Percentiles rank a stretch among this genome's conserved stretches.
Evolutionary conservation across 2,797 vertebrate species (phyloP).

Genomic region (Pampus argenteus): DNA sequence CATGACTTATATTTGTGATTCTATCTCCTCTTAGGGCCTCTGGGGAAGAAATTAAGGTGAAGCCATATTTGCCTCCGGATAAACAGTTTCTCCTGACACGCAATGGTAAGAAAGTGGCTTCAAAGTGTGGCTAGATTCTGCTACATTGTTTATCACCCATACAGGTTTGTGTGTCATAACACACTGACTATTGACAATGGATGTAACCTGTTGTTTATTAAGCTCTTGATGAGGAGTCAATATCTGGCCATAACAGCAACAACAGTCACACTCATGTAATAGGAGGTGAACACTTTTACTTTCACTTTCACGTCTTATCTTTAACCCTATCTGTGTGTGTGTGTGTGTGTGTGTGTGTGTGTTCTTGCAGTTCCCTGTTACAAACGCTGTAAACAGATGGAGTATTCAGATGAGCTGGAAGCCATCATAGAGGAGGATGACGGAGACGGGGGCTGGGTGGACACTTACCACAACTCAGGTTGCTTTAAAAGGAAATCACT

Average conservation of each 20-base stretch:
- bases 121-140: too few relatives aligned
- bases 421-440: constrained; percentile 99
- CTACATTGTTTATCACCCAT: too few relatives aligned
- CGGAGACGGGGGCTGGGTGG: constrained; percentile 99
- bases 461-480: constrained; percentile 98
- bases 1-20: constrained; percentile 2
- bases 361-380: constrained; percentile 91
- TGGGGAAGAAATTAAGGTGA: constrained; percentile 96
- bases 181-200: too few relatives aligned
- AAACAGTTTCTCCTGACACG: constrained; percentile 98
- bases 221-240: too few relatives aligned
- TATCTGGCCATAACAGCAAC: too few relatives aligned
- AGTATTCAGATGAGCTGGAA: constrained; percentile 97
- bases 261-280: too few relatives aligned
- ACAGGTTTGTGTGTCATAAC: too few relatives aligned
- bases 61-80: constrained; percentile 93
- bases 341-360: background rate
- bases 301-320: too few relatives aligned
- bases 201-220: too few relatives aligned
- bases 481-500: too few relatives aligned
- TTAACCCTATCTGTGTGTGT: background rate
- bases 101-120: constrained; percentile 88
- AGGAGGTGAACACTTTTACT: too few relatives aligned
- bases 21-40: constrained; percentile 86
- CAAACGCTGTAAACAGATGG: constrained; percentile 99